Evolutionary conservation across 2,888 invertebrate genomes (phyloP).

Genomic region (Drosophila atripex): DNA sequence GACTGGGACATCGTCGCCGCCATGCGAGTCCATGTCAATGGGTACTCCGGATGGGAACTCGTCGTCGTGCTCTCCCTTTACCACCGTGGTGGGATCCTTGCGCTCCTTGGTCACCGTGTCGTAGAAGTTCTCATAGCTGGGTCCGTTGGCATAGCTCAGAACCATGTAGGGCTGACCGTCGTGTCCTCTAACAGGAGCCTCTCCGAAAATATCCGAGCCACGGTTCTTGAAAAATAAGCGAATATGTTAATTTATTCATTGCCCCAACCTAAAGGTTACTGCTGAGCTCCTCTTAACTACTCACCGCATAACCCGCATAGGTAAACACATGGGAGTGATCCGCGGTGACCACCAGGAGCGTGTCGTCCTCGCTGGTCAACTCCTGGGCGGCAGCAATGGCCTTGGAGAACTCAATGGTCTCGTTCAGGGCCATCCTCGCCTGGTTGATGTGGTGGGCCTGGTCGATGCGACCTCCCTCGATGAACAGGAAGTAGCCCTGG

Average conservation of each 20-base stretch:
- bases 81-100: constrained; percentile 72
- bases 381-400: constrained; percentile 88
- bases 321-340: constrained; percentile 93
- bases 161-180: constrained; percentile 87
- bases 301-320: constrained; percentile 88
- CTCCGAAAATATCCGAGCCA: constrained; percentile 74
- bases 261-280: too few relatives aligned
- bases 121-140: constrained; percentile 85
- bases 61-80: constrained; percentile 64
- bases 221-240: constrained; percentile 61
- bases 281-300: constrained; percentile 45
- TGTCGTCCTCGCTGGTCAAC: constrained; percentile 88
- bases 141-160: constrained; percentile 90
- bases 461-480: constrained; percentile 87
- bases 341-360: constrained; percentile 91
- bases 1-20: constrained; percentile 91
- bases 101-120: constrained; percentile 66
- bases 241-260: background rate
- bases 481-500: constrained; percentile 91
- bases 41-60: constrained; percentile 86
- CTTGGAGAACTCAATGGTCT: constrained; percentile 88
- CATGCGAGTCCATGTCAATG: constrained; percentile 87
- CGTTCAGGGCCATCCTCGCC: constrained; percentile 81
- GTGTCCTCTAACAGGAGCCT: constrained; percentile 78
- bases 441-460: constrained; percentile 81